Evolutionary conservation across 2,797 vertebrate genomes (phyloP).

Genomic region (Brachymystax lenok): DNA sequence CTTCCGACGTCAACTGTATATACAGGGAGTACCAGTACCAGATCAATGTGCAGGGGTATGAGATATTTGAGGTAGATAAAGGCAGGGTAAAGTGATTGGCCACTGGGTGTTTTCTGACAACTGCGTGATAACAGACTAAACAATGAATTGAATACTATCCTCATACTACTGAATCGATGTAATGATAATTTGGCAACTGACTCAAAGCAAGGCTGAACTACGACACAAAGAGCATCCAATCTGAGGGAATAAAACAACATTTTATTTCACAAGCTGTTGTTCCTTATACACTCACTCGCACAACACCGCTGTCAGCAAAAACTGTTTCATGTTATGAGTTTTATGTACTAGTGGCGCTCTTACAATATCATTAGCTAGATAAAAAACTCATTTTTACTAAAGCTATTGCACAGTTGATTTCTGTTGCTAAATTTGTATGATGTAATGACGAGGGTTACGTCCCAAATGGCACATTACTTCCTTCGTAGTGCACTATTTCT

Average conservation of each 20-base stretch:
- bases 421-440: not conserved
- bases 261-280: slow-evolving; percentile 50
- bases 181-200: not conserved
- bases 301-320: slow-evolving; percentile 20
- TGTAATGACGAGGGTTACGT: not conserved
- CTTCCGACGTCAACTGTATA: no score
- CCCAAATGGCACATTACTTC: no score
- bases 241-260: slow-evolving; percentile 36
- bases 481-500: no score
- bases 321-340: not conserved
- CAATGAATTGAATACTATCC: not conserved
- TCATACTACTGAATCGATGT: not conserved
- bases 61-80: not conserved
- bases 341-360: slow-evolving; percentile 19
- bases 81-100: not conserved
- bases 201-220: slow-evolving; percentile 19
- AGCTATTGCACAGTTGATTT: slow-evolving; percentile 15
- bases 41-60: no score
- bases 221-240: not conserved
- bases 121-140: not conserved
- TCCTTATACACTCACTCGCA: slow-evolving; percentile 41
- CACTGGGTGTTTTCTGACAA: not conserved
- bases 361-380: slow-evolving; percentile 25
- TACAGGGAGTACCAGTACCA: no score
- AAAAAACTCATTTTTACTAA: slow-evolving; percentile 24